Base-by-base conservation (phyloP, 1,140 invertebrate genomes). In the Vanessa tameamea region DNA sequence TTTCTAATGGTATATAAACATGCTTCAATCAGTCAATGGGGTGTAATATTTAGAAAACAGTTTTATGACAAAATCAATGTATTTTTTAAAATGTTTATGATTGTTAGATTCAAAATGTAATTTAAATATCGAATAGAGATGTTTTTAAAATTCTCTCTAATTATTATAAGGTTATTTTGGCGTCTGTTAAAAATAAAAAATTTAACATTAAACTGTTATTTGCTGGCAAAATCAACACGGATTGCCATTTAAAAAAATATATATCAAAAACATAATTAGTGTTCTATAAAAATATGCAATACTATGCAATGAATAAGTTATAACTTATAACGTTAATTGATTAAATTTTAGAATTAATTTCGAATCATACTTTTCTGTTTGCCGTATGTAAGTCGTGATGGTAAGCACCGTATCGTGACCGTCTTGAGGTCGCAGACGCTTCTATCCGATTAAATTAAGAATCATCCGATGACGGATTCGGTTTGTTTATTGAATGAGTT, bases 371-470 rank as follows among this genome's bases (percentile, higher is more conserved):
- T 59, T 53, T 67, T 67, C 53, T 67, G 48, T 47, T 63, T 23
- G 50, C 67, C 31, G 67, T 66, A 68, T 59, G 47, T 50, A 71
- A 77, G 50, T 83, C 82, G 84, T 87, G 85, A 81, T 61, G 66
- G 57, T 15, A 15, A 47, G 55, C 47, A 63, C 63, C 55, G 59
- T 67, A 50, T 75, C 70, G 67, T 73, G 79, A 78, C 69, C 78
- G 76, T 53, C 67, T 67, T 71, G 71, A 73, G 67, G 70, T 74
- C 74, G 72, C 57, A 67, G 78, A 73, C 70, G 72, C 78, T 80
- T 79, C 78, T 70, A 82, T 78, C 78, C 73, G 80, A 82, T 83
- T 85, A 82, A 85, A 87, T 83, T 82, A 83, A 81, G 79, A 84
- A 86, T 78, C 8, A 57, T 57, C 80, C 76, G 78, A 74, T 67